Conservation (phyloP, 2,797 vertebrate genomes). For the Naso thynnoides region DNA sequence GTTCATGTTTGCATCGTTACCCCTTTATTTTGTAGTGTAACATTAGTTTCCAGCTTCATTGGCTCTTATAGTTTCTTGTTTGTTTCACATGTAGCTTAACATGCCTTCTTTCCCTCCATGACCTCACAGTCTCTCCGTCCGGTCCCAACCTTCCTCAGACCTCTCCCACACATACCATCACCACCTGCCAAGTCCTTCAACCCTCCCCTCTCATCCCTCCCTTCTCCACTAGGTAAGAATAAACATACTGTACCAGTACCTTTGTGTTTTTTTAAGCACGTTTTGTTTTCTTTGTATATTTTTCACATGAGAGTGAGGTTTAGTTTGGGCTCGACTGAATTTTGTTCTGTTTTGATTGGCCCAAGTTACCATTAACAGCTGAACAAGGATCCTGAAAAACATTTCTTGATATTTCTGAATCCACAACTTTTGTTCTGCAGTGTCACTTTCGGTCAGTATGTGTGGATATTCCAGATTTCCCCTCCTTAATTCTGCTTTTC, state of each 20-base stretch:
- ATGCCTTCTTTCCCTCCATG: constrained; percentile 73
- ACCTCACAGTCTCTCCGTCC: constrained; percentile 79
- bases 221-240: constrained; percentile 88
- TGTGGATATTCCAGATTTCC: constrained; percentile 6
- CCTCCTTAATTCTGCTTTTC: constrained; percentile 27
- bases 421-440: background rate
- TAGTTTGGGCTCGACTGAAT: background rate
- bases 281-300: constrained; percentile 1
- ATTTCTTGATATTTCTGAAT: background rate
- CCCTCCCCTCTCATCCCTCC: constrained; percentile 83
- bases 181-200: constrained; percentile 87
- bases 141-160: constrained; percentile 87
- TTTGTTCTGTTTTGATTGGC: background rate
- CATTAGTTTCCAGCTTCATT: background rate
- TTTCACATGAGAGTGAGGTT: background rate
- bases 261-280: background rate
- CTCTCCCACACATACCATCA: constrained; percentile 88
- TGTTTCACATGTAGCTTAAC: constrained; percentile 62
- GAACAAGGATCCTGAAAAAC: background rate
- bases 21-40: background rate
- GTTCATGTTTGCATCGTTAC: background rate
- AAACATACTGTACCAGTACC: background rate
- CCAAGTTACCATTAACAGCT: background rate
- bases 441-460: background rate
- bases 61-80: constrained; percentile 20